A percentile compares a stretch with the other conserved stretches of the same genome.
Conservation (phyloP, 2,888 invertebrate genomes). For the Rambutsinella grinnellia region DNA sequence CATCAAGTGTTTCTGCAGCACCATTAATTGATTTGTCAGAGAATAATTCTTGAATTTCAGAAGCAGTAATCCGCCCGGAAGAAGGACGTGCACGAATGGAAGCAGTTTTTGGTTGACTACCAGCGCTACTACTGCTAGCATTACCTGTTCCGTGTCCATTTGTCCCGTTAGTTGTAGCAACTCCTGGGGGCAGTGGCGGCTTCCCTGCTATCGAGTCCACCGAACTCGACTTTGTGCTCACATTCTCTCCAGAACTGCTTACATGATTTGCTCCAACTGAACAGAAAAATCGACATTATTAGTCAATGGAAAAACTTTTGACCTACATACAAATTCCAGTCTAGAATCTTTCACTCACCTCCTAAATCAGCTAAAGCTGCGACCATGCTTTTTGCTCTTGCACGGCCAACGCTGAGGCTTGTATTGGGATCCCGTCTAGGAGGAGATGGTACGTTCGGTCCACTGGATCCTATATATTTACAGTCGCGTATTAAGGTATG, state of each 20-base stretch:
- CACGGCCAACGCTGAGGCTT: constrained; percentile 91
- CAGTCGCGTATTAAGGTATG: no score
- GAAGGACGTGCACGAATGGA: constrained; percentile 91
- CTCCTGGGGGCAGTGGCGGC: constrained; percentile 65
- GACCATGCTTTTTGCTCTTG: constrained; percentile 92
- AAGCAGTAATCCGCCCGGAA: constrained; percentile 89
- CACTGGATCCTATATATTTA: constrained; percentile 60
- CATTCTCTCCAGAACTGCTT: constrained; percentile 51
- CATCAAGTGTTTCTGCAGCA: constrained; percentile 56
- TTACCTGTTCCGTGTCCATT: constrained; percentile 60
- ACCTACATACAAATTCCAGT: not conserved
- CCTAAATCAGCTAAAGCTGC: constrained; percentile 80
- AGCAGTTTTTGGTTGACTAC: constrained; percentile 80
- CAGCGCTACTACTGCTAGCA: constrained; percentile 58
- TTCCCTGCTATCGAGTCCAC: constrained; percentile 66
- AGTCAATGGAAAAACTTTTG: not conserved
- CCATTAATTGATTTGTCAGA: constrained; percentile 81
- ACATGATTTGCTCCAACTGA: constrained; percentile 55
- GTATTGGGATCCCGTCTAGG: constrained; percentile 95
- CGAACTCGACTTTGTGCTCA: constrained; percentile 64
- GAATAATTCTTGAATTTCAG: constrained; percentile 93
- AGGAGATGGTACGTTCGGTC: constrained; percentile 82
- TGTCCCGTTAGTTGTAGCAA: constrained; percentile 48
- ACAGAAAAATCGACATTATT: constrained; percentile 13
- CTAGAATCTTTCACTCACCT: no score